These are phyloP conservation scores for Tarsius wallacei DNA, from an alignment of 2,797 vertebrate genomes.

Conservation along the genomic window DNA sequence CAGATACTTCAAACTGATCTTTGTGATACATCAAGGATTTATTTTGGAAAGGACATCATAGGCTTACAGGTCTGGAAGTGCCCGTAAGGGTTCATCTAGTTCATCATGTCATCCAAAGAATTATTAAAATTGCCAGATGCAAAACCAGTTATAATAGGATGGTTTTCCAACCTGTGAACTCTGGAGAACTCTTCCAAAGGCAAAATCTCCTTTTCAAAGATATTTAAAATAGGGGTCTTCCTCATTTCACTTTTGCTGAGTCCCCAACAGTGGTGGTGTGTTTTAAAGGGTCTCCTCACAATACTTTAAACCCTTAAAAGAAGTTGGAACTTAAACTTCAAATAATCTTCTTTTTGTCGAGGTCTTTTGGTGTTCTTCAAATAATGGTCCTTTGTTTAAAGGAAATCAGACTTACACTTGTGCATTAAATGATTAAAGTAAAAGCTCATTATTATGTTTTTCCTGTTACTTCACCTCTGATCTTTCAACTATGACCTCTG, in stretches of 20 bases:
- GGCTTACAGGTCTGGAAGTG: slow-evolving; percentile 20
- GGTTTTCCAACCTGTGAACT: slow-evolving; percentile 69
- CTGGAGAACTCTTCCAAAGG: slow-evolving; percentile 79
- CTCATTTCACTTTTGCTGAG: slow-evolving; percentile 69
- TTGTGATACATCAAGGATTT: slow-evolving; percentile 73
- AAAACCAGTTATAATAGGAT: slow-evolving; percentile 72
- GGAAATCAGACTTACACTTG: slow-evolving; percentile 80
- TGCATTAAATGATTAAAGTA: slow-evolving; percentile 83
- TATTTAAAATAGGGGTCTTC: slow-evolving; percentile 79
- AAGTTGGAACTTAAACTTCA: slow-evolving; percentile 83
- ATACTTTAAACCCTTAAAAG: slow-evolving; percentile 79
- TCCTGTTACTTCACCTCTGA: slow-evolving; percentile 78
- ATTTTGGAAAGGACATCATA: slow-evolving; percentile 76
- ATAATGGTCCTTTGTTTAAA: slow-evolving; percentile 83
- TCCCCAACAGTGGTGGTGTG: slow-evolving; percentile 57
- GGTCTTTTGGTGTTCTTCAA: slow-evolving; percentile 78
- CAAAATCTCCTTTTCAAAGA: slow-evolving; percentile 83
- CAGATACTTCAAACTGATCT: slow-evolving; percentile 73
- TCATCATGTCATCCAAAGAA: slow-evolving; percentile 69
- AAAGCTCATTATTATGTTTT: slow-evolving; percentile 82
- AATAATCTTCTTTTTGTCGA: slow-evolving; percentile 79
- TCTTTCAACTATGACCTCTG: slow-evolving; percentile 80
- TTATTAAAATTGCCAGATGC: slow-evolving; percentile 78
- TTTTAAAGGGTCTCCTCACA: slow-evolving; percentile 72
- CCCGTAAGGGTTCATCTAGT: slow-evolving; percentile 56